These are phyloP conservation scores for Craseonycteris thonglongyai DNA, from an alignment of 2,113 vertebrate species.

Conservation along the genomic window DNA sequence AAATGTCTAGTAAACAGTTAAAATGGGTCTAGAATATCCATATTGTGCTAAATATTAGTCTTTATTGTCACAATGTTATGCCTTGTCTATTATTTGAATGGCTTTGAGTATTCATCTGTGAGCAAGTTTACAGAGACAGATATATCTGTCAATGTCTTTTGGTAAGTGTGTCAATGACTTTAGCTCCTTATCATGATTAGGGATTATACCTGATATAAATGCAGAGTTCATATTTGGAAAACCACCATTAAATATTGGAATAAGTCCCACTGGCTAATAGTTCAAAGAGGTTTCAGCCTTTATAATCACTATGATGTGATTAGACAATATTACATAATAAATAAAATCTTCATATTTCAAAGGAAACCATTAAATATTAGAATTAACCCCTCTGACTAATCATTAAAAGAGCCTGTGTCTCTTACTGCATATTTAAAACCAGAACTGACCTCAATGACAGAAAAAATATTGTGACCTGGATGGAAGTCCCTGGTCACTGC, in stretches of 20 bases:
- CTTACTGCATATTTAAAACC: not conserved
- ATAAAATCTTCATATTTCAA: not conserved
- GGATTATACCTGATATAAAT: not conserved
- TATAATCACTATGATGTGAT: too few relatives aligned
- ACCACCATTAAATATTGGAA: not conserved
- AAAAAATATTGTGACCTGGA: not conserved
- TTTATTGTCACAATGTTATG: not conserved
- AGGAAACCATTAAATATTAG: not conserved
- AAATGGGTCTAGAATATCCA: not conserved
- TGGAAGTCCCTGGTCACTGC: not conserved
- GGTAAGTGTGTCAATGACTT: not conserved
- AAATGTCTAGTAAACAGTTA: not conserved
- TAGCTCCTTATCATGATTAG: not conserved
- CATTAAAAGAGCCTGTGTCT: not conserved
- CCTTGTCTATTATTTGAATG: not conserved
- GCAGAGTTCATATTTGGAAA: not conserved
- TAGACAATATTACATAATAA: not conserved
- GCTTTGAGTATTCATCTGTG: not conserved
- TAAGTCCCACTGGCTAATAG: not conserved
- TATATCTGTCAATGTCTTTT: not conserved
- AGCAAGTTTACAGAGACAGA: not conserved
- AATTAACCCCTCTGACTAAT: not conserved
- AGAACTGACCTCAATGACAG: not conserved
- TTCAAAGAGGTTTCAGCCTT: too few relatives aligned
- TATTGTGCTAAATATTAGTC: not conserved